These are phyloP conservation scores for Kryptopterus vitreolus DNA, from an alignment of 2,797 vertebrate genomes.

Conservation along the genomic window DNA sequence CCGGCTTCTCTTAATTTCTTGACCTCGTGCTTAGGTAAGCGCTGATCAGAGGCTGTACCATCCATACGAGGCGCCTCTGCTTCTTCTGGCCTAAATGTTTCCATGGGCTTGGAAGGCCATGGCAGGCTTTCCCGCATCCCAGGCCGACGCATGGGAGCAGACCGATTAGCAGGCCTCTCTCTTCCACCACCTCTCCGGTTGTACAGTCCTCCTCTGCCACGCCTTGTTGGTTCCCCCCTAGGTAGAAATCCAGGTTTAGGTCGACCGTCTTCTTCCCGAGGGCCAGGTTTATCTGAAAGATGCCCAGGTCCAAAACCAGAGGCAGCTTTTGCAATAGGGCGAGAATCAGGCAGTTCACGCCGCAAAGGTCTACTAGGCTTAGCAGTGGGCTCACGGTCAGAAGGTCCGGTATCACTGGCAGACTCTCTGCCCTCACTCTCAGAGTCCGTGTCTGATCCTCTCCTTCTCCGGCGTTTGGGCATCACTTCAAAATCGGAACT, in stretches of 20 bases:
- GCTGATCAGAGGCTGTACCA: conserved; percentile 71
- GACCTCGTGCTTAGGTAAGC: conserved; percentile 79
- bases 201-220: conserved; percentile 90
- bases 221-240: conserved; percentile 92
- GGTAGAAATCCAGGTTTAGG: conserved; percentile 93
- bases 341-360: conserved; percentile 69
- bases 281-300: conserved; percentile 63
- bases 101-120: conserved; percentile 82
- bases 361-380: conserved; percentile 74
- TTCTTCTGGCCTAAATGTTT: conserved; percentile 85
- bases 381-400: conserved; percentile 87
- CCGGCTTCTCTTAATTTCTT: conserved; percentile 85
- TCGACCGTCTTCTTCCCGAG: conserved; percentile 81
- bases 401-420: conserved; percentile 90
- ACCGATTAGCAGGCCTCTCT: conserved; percentile 84
- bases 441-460: conserved; percentile 94
- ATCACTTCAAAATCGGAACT: conserved; percentile 97
- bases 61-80: conserved; percentile 71
- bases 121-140: conserved; percentile 79
- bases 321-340: conserved; percentile 51
- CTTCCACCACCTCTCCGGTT: conserved; percentile 82
- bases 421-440: conserved; percentile 96
- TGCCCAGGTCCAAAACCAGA: conserved; percentile 67
- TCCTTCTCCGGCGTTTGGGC: conserved; percentile 89
- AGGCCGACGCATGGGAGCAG: conserved; percentile 81